Percentiles rank a stretch among this genome's conserved stretches.
Conservation (phyloP, 37 sponge, comb jelly and placozoan genomes). For the Halichondria panicea region DNA sequence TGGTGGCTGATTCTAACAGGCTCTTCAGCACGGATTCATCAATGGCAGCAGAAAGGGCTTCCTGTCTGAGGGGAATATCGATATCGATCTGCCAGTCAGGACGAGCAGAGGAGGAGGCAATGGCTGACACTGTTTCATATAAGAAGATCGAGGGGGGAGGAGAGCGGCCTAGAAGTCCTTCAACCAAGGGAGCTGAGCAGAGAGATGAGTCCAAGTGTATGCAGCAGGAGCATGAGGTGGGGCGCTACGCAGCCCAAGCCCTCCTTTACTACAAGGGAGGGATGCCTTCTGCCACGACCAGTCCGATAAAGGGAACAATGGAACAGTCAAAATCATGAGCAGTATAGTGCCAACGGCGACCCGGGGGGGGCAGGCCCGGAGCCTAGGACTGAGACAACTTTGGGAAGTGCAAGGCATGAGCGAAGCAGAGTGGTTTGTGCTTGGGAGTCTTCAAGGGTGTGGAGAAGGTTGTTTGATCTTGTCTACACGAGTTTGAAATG, state of each 20-base stretch:
- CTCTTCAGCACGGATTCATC: not conserved
- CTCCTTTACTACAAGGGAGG: not conserved
- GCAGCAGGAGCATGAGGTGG: not conserved
- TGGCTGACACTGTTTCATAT: no score
- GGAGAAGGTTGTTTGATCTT: not conserved
- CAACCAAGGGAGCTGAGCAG: not conserved
- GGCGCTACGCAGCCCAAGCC: no score
- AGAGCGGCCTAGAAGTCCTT: not conserved
- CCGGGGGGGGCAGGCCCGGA: not conserved
- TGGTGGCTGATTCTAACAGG: not conserved
- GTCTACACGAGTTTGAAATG: not conserved
- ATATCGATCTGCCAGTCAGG: slow-evolving; percentile 1
- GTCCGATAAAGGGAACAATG: not conserved
- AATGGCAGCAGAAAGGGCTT: not conserved
- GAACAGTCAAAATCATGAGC: not conserved
- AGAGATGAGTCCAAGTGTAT: no score
- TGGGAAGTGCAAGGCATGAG: not conserved
- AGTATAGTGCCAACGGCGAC: not conserved
- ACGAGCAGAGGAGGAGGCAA: not conserved
- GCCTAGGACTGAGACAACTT: not conserved
- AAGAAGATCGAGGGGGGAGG: not conserved
- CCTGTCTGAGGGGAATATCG: not conserved
- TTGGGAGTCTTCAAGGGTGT: no score
- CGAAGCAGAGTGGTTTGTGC: not conserved
- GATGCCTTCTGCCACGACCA: not conserved